phyloP scores from a whole-genome alignment of 2,888 invertebrate genomes.

The Nasonia oneida region DNA sequence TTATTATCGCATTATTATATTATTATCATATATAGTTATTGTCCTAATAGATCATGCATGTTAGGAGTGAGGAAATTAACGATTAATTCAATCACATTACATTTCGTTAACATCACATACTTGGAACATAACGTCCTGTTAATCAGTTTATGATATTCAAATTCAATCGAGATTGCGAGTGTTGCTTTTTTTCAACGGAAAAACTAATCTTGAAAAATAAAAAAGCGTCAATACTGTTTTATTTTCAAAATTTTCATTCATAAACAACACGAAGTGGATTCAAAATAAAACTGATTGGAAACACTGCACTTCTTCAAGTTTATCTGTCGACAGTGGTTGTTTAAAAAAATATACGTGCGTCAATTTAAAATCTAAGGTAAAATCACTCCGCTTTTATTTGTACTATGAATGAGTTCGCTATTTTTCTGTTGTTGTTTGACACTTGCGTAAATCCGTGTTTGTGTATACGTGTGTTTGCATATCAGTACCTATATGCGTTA shows the following conservation, averaged over 20 bases:
- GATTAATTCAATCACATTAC: not conserved
- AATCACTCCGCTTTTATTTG: constrained; percentile 38
- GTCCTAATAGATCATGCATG: constrained; percentile 11
- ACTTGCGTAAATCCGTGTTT: not conserved
- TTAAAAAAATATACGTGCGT: constrained; percentile 40
- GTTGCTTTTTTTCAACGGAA: too few relatives aligned
- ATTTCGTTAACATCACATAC: not conserved
- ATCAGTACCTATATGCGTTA: not conserved
- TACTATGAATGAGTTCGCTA: constrained; percentile 38
- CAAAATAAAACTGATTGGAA: not conserved
- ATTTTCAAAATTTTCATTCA: too few relatives aligned
- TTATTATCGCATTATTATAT: not conserved
- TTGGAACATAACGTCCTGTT: too few relatives aligned
- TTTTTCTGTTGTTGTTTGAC: not conserved
- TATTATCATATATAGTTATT: constrained; percentile 10
- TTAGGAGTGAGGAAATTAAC: not conserved
- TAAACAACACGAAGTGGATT: not conserved
- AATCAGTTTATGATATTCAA: too few relatives aligned
- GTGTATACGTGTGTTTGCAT: not conserved
- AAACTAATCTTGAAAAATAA: too few relatives aligned
- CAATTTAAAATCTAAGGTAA: constrained; percentile 26
- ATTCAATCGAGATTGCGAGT: too few relatives aligned
- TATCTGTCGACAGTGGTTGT: not conserved
- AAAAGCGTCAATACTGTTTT: too few relatives aligned
- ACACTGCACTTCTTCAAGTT: not conserved